Percentiles rank a stretch among this genome's conserved stretches.
phyloP scores from a whole-genome alignment of 2,888 invertebrate genomes.

The Corbicula japonica region DNA sequence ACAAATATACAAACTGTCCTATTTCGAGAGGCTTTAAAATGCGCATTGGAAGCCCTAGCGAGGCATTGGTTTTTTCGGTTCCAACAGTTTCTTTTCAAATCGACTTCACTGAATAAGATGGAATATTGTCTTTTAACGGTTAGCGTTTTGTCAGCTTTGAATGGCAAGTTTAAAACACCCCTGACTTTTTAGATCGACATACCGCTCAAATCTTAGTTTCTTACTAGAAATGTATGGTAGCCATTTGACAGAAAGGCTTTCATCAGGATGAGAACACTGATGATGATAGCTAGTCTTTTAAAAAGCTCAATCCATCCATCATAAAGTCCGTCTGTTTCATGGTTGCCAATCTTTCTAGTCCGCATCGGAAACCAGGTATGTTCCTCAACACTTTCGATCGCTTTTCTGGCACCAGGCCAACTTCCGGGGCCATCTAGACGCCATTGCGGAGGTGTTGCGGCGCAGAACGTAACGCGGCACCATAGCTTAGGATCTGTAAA shows the following conservation, averaged over 20 bases:
- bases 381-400: slow-evolving; percentile 63
- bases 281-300: slow-evolving; percentile 43
- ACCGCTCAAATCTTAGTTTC: too few relatives aligned
- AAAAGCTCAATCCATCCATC: slow-evolving; percentile 70
- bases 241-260: slow-evolving; percentile 61
- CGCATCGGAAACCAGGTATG: slow-evolving; percentile 72
- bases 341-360: slow-evolving; percentile 65
- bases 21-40: too few relatives aligned
- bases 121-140: too few relatives aligned
- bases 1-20: too few relatives aligned
- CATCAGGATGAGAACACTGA: slow-evolving; percentile 45
- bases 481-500: slow-evolving; percentile 64
- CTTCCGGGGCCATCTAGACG: slow-evolving; percentile 70
- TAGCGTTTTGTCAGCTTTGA: too few relatives aligned
- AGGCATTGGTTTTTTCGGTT: too few relatives aligned
- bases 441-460: slow-evolving; percentile 73
- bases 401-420: slow-evolving; percentile 67
- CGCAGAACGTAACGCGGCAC: slow-evolving; percentile 63
- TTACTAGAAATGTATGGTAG: slow-evolving; percentile 53
- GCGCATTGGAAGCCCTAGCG: too few relatives aligned
- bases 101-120: too few relatives aligned
- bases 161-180: too few relatives aligned
- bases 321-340: slow-evolving; percentile 67
- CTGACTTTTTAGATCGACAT: too few relatives aligned
- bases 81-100: too few relatives aligned